These are phyloP conservation scores for Torymus tubicola DNA, from an alignment of 2,888 invertebrate genomes.

Conservation along the genomic window DNA sequence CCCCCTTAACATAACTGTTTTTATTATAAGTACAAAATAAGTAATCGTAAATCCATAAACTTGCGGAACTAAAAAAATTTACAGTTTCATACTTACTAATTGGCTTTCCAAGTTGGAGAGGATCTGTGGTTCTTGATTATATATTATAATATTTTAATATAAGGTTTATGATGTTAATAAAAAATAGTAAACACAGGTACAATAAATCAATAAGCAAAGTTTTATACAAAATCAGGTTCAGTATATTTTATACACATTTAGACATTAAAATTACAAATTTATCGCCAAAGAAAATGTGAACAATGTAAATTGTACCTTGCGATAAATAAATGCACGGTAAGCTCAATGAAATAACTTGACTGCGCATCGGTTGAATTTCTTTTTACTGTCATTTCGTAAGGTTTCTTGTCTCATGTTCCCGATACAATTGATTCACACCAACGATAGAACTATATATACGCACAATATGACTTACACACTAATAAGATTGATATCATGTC, in stretches of 20 bases:
- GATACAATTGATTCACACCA: slow-evolving; percentile 6
- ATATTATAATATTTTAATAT: not conserved
- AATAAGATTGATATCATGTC: slow-evolving; percentile 29
- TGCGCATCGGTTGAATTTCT: not conserved
- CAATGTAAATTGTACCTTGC: slow-evolving; percentile 38
- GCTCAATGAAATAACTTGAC: slow-evolving; percentile 13
- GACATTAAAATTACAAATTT: slow-evolving; percentile 37
- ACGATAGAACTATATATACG: slow-evolving; percentile 19
- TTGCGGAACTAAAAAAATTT: no score
- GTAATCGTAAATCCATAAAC: no score
- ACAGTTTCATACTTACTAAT: no score
- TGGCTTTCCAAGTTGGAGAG: no score
- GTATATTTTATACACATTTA: slow-evolving; percentile 36
- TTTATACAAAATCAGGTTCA: slow-evolving; percentile 41
- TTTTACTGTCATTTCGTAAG: not conserved
- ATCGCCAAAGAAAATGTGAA: slow-evolving; percentile 16
- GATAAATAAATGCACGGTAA: slow-evolving; percentile 42
- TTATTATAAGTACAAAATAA: no score
- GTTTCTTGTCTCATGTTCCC: not conserved
- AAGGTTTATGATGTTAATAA: not conserved
- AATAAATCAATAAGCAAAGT: no score
- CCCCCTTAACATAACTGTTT: no score
- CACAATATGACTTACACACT: slow-evolving; percentile 15
- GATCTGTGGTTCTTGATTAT: no score
- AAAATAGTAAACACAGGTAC: not conserved